These are phyloP conservation scores for Ichneumon xanthorius DNA, from an alignment of 2,888 invertebrate genomes.

Conservation along the genomic window DNA sequence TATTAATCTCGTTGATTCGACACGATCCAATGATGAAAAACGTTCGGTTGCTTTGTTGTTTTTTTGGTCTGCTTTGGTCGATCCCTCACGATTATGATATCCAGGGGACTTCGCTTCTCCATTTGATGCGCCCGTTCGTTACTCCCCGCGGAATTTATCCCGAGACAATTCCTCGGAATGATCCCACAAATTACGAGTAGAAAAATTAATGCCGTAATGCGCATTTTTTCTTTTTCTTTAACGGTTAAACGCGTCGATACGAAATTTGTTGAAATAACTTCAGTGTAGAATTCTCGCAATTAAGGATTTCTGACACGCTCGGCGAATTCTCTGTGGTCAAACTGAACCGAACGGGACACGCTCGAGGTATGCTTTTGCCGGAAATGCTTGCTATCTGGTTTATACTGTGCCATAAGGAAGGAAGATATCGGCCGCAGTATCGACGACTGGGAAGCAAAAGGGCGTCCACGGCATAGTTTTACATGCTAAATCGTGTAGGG, in stretches of 20 bases:
- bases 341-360: constrained; percentile 6
- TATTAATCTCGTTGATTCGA: neutral
- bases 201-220: neutral
- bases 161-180: neutral
- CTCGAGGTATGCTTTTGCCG: neutral
- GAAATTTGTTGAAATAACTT: neutral
- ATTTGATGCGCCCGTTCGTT: neutral
- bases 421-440: constrained; percentile 8
- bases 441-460: too few species aligned
- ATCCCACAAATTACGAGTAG: neutral
- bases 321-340: constrained; percentile 6
- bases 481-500: too few species aligned
- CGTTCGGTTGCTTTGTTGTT: neutral
- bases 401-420: constrained; percentile 24
- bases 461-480: too few species aligned
- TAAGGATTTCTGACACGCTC: constrained; percentile 9
- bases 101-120: neutral
- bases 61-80: neutral
- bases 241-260: neutral
- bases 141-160: neutral
- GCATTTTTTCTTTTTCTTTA: neutral
- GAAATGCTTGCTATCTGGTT: constrained; percentile 24
- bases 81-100: constrained; percentile 4
- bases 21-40: neutral
- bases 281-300: neutral